Conservation (phyloP, 2,797 vertebrate genomes). For the Platyrinchus mystaceus region DNA sequence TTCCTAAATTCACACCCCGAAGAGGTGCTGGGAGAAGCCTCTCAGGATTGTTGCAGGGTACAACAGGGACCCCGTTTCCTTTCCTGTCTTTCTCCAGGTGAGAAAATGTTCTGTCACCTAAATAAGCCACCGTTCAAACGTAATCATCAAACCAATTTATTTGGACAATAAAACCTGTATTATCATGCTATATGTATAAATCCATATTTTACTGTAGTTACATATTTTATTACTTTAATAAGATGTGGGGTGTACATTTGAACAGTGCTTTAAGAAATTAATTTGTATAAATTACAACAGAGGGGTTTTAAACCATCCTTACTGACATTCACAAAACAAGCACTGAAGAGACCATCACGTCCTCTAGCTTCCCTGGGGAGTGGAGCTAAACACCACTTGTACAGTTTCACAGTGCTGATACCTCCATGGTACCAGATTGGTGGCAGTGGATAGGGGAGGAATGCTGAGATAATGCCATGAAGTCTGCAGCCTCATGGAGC, state of each 20-base stretch:
- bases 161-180: slow-evolving; percentile 39
- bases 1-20: not conserved
- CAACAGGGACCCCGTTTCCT: accelerated
- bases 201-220: slow-evolving; percentile 32
- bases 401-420: not conserved
- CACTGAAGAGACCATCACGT: not conserved
- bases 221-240: slow-evolving; percentile 68
- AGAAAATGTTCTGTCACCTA: not conserved
- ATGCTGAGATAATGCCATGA: accelerated
- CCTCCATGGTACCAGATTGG: accelerated
- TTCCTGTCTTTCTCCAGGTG: not conserved
- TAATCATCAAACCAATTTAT: not conserved
- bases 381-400: not conserved
- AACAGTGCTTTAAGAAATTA: slow-evolving; percentile 16
- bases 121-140: not conserved
- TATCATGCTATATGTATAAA: not conserved
- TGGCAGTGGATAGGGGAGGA: not conserved
- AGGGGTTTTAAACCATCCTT: not conserved
- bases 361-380: not conserved
- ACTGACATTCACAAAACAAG: not conserved
- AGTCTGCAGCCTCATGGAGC: not conserved
- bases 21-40: not conserved
- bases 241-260: not conserved
- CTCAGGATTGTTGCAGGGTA: not conserved
- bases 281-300: slow-evolving; percentile 40